Evolutionary conservation across 2,888 invertebrate genomes (phyloP).

Genomic region (Steinernema scapterisci): DNA sequence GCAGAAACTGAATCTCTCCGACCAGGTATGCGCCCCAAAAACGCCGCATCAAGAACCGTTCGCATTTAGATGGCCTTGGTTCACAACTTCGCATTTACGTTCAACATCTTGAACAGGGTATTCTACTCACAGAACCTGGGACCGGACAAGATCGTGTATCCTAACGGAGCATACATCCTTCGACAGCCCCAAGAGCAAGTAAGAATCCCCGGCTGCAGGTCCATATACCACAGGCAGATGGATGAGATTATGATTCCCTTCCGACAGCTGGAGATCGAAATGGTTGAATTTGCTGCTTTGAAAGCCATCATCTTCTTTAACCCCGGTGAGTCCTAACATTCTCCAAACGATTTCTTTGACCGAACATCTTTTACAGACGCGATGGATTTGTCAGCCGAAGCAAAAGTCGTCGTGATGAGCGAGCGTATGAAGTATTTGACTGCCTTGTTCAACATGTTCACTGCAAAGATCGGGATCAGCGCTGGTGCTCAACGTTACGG

Average conservation of each 20-base stretch:
- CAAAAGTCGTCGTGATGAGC: conserved; percentile 57
- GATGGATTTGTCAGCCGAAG: conserved; percentile 56
- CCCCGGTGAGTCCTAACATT: conserved; percentile 50
- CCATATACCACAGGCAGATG: conserved; percentile 66
- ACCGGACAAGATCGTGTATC: conserved; percentile 67
- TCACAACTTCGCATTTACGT: conserved; percentile 66
- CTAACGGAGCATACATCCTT: conserved; percentile 65
- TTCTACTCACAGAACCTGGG: conserved; percentile 65
- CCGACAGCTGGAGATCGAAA: conserved; percentile 45
- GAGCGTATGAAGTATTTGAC: conserved; percentile 64
- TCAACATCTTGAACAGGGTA: conserved; percentile 65
- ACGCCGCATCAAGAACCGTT: neutral
- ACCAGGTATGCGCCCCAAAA: conserved; percentile 53
- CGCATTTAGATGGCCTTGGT: conserved; percentile 59
- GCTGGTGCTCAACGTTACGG: conserved; percentile 51
- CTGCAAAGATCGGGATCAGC: conserved; percentile 39
- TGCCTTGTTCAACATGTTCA: conserved; percentile 60
- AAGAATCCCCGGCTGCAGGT: conserved; percentile 64
- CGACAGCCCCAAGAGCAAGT: conserved; percentile 64
- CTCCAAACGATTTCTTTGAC: neutral
- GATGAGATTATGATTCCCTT: conserved; percentile 67
- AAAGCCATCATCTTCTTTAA: conserved; percentile 66
- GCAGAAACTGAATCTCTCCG: conserved; percentile 49
- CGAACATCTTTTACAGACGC: conserved; percentile 54
- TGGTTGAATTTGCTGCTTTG: conserved; percentile 64